A percentile compares a stretch with the other conserved stretches of the same genome.
Evolutionary conservation across 1,140 invertebrate genomes (phyloP).

Genomic region (Daktulosphaira vitifoliae): DNA sequence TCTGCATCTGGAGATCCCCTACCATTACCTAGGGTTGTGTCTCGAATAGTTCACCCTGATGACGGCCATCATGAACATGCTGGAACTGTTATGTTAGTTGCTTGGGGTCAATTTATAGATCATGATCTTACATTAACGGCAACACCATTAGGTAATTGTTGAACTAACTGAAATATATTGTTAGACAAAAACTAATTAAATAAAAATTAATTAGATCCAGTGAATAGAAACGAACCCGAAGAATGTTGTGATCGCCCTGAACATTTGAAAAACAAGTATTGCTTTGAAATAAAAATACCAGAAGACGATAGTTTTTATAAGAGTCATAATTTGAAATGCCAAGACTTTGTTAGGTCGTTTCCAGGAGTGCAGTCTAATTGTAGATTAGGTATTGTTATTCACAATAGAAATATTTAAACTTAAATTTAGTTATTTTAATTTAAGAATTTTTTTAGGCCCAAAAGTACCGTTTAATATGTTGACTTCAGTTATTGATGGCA

Average conservation of each 20-base stretch:
- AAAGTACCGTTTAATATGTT: slow-evolving; percentile 71
- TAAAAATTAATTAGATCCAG: too few species aligned
- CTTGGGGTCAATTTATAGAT: slow-evolving; percentile 91
- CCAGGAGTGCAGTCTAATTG: slow-evolving; percentile 73
- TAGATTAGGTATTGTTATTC: slow-evolving; percentile 54
- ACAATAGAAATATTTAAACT: too few species aligned
- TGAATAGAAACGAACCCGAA: slow-evolving; percentile 76
- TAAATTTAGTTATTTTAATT: too few species aligned
- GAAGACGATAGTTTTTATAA: slow-evolving; percentile 86
- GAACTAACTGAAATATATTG: too few species aligned
- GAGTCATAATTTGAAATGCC: slow-evolving; percentile 70
- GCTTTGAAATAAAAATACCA: slow-evolving; percentile 81
- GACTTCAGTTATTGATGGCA: slow-evolving; percentile 71
- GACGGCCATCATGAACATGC: slow-evolving; percentile 87
- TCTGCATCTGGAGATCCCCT: slow-evolving; percentile 62
- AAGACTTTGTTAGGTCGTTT: slow-evolving; percentile 80
- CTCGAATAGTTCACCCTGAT: slow-evolving; percentile 80
- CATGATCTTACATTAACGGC: slow-evolving; percentile 85
- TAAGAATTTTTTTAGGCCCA: slow-evolving; percentile 49
- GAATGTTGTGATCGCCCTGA: slow-evolving; percentile 72
- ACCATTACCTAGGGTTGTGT: slow-evolving; percentile 73
- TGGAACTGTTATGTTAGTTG: slow-evolving; percentile 86
- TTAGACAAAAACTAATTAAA: too few species aligned
- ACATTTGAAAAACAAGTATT: slow-evolving; percentile 78
- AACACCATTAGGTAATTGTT: slow-evolving; percentile 65